Percentiles rank a stretch among this genome's conserved stretches.
phyloP scores from a whole-genome alignment of 2,888 invertebrate species.

The Ophioninae sp. region DNA sequence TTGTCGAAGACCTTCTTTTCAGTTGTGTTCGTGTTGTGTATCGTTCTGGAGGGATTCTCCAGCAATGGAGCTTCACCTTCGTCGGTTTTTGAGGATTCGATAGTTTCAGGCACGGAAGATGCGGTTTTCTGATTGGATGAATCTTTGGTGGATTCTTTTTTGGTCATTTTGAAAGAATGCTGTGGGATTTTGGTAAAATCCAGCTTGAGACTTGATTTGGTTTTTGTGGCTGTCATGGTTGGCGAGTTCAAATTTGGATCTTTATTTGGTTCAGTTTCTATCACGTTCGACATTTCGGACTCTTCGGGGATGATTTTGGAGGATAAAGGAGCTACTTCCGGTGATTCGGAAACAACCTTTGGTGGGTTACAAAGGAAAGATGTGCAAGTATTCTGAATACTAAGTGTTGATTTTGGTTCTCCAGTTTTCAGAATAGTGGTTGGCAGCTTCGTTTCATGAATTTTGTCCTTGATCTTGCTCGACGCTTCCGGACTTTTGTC shows the following conservation, averaged over 20 bases:
- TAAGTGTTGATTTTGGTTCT: not conserved
- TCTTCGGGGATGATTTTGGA: slow-evolving; percentile 11
- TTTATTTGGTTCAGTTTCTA: not conserved
- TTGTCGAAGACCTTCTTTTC: slow-evolving; percentile 73
- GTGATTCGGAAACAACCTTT: not conserved
- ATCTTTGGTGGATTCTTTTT: slow-evolving; percentile 68
- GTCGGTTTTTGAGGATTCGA: slow-evolving; percentile 44
- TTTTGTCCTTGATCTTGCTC: slow-evolving; percentile 28
- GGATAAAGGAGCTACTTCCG: slow-evolving; percentile 12
- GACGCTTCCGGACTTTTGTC: slow-evolving; percentile 6
- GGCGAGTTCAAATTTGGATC: slow-evolving; percentile 19
- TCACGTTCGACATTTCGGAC: slow-evolving; percentile 40
- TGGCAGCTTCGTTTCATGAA: slow-evolving; percentile 20
- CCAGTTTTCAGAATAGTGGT: not conserved
- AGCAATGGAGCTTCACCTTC: slow-evolving; percentile 56
- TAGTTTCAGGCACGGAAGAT: slow-evolving; percentile 19
- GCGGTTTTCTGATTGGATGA: slow-evolving; percentile 41
- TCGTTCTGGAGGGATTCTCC: slow-evolving; percentile 68
- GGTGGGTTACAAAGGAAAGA: not conserved
- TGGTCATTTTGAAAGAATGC: slow-evolving; percentile 72
- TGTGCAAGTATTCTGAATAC: not conserved
- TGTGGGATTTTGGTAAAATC: slow-evolving; percentile 78
- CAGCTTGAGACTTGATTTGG: slow-evolving; percentile 73
- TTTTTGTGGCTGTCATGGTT: slow-evolving; percentile 55
- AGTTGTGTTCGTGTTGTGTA: slow-evolving; percentile 70